phyloP scores from a whole-genome alignment of 1,140 invertebrate species.

The Littorina saxatilis region DNA sequence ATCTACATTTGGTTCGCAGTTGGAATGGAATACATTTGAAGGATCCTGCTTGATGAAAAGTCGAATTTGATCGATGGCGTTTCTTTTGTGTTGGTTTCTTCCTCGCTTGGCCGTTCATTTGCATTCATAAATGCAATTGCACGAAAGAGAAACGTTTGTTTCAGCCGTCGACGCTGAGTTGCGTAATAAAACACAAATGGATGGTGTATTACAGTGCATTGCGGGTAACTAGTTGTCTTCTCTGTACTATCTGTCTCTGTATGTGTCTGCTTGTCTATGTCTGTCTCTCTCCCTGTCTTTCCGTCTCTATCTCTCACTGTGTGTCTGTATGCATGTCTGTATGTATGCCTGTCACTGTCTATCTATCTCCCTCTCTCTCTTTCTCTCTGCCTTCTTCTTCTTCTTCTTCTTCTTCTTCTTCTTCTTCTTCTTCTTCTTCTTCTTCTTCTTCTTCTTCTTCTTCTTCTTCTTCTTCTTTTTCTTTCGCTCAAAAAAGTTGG shows the following conservation, averaged over 20 bases:
- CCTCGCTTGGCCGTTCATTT: no score
- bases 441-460: neutral
- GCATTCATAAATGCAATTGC: no score
- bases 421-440: neutral
- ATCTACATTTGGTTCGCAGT: no score
- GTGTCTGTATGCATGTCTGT: neutral
- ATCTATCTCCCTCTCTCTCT: constrained; percentile 8
- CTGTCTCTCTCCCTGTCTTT: constrained; percentile 2
- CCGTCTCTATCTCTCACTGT: neutral
- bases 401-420: neutral
- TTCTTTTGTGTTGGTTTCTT: no score
- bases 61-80: no score
- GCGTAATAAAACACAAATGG: no score
- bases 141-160: no score
- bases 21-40: no score
- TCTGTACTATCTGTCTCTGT: neutral
- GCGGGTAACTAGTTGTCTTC: no score
- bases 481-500: neutral
- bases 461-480: neutral
- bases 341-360: neutral
- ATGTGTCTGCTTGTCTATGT: neutral
- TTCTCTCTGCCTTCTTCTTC: neutral
- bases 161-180: no score
- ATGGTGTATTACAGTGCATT: no score
- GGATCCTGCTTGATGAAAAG: no score